Base-by-base conservation (phyloP, 2,113 vertebrate species). In the Corythornis madagascariensis region DNA sequence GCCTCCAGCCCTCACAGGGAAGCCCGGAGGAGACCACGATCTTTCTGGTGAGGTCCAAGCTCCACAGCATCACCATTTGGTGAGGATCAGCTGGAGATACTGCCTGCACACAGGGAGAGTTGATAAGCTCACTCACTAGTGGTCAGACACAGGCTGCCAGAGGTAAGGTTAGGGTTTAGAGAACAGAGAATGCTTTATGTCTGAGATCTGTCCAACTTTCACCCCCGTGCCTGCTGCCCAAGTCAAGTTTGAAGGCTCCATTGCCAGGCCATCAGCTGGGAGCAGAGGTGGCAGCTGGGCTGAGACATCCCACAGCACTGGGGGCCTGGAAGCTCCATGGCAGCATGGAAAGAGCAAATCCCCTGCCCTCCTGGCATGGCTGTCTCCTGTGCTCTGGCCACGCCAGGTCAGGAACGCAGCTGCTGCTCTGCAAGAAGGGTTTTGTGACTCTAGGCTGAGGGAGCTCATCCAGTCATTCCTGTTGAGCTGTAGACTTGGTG, bases 1-100 rank as follows among this genome's bases (percentile, higher is more conserved):
- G 35, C 20, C 57, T 22, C 28, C 7, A 2, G 40, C 11, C 19
- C 47, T 19, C 0, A 0, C 4, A 1, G 38, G 8, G 22, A 69
- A 90, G 38, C 14, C 2, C 1, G 25, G 29, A 5, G 28, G 20
- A 64, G 26, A 16, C 8, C 31, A 31, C 7, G 17, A 22, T 43
- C 31, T 57, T n/a, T 67, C 21, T 69, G 16, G 42, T 21, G 47
- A 77, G 28, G 31, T 35, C 28, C 25, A 26, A 33, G 12, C 19
- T 63, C 60, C 0, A 0, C 53, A 33, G 17, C 15, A 50, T 65
- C 45, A 48, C 4, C 4, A 9, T 48, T 65, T 28, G 59, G 52
- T 0, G 0, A 93, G n/a, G 38, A 69, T 35, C 60, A 88, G 76
- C 38, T 80, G 55, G 60, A 71, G 61, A 29, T 63, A 74, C 19